Evolutionary conservation across 1,140 invertebrate species (phyloP), one percentile per base, ranked within the genome.

Genomic region (Leptopilina boulardi): DNA sequence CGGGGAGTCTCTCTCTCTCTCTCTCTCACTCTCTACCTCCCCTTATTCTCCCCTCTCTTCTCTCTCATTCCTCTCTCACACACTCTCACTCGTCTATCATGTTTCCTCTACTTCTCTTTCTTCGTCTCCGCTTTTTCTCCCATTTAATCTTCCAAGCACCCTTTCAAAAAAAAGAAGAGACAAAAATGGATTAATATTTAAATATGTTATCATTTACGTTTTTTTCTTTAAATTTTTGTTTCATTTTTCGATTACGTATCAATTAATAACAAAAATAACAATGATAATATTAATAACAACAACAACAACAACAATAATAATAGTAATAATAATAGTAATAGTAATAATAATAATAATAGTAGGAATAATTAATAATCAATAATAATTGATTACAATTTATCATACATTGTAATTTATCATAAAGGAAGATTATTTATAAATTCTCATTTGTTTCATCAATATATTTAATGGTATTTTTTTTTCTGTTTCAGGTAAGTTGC

Each of bases 1-100:
- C 88, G 87, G 85, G 84, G 80, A 76, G 82, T 86, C 83, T 83
- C 83, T 83, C 80, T 78, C 81, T 81, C 71, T 42, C 41, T 79
- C 74, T 74, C 70, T 42, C 44, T 44, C 78, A 66, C 75, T 41
- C 51, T 38, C 70, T 44, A 51, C n/a, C 73, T 47, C 41, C 73
- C 75, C 77, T 23, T 72, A 34, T 54, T 38, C 70, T 42, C 59
- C 11, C 56, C 56, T 70, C 54, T 77, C 75, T 75, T 51, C 73
- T 75, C 71, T 73, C n/a, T 9, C 51, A 47, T 18, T 47, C 26
- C 47, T 54, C 73, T 26, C 70, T 74, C 74, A 44, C 73, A 26
- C 56, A 19, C 59, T 66, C 21, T 30, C 8, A 66, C 26, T 66
- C 59, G 77, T 76, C 77, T 75, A 80, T 79, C 77, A 13, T 74